These are phyloP conservation scores for Epirrita christyi DNA, from an alignment of 2,888 invertebrate species.

Conservation along the genomic window DNA sequence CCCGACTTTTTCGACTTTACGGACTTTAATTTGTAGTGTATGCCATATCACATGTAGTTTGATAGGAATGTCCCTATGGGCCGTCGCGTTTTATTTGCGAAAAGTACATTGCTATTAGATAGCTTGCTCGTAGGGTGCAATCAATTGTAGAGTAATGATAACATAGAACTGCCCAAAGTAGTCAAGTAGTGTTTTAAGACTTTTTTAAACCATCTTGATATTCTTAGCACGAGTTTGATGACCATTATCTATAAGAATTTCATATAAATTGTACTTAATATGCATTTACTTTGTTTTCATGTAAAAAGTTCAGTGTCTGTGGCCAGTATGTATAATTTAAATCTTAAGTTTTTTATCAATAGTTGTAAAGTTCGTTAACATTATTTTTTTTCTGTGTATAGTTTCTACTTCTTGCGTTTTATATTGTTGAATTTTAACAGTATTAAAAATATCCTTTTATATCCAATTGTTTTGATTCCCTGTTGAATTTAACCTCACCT, in stretches of 20 bases:
- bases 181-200: conserved; percentile 33
- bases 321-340: conserved; percentile 37
- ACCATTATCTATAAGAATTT: conserved; percentile 20
- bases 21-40: conserved; percentile 30
- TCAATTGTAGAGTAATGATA: conserved; percentile 24
- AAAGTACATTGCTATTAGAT: conserved; percentile 35
- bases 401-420: conserved; percentile 71
- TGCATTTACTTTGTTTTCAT: conserved; percentile 46
- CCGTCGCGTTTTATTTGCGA: conserved; percentile 26
- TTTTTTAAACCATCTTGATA: conserved; percentile 24
- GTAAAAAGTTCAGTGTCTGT: conserved; percentile 27
- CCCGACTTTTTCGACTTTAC: background rate
- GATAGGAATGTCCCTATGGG: conserved; percentile 19
- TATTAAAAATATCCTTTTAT: conserved; percentile 67
- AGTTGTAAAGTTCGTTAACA: conserved; percentile 51
- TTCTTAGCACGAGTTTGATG: conserved; percentile 17
- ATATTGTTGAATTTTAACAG: conserved; percentile 83
- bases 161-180: conserved; percentile 33
- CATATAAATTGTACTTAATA: conserved; percentile 48
- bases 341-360: conserved; percentile 31
- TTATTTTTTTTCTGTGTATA: conserved; percentile 68
- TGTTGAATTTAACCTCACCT: background rate
- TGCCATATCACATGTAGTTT: conserved; percentile 39
- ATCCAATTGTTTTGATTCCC: conserved; percentile 3
- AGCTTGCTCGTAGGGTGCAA: conserved; percentile 35